Evolutionary conservation across 1,140 invertebrate genomes (phyloP), one percentile per base, ranked within the genome.

Genomic region (Bactericera cockerelli): DNA sequence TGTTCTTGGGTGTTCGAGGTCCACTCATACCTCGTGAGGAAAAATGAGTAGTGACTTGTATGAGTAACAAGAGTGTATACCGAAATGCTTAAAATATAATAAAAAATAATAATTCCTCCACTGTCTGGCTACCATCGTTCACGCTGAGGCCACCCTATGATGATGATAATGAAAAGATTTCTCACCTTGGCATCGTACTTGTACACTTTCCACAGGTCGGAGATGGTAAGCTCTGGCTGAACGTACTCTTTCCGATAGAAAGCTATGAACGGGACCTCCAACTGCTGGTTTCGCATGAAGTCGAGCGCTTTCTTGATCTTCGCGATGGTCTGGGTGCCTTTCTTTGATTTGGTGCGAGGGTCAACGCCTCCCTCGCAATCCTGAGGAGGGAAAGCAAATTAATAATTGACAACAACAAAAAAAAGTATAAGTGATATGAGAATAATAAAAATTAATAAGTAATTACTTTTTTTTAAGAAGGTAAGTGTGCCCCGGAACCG

Each of bases 201-300:
- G 70, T 95, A 99, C 1, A 99, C 86, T 69, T 88, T 91, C 96
- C 96, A 99, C 1, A 99, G 72, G 70, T 98, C 95, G 67, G 93
- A 92, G 21, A 98, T 93, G 59, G 85, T 91, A 10, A 99, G 71
- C 66, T 97, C 93, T 0, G 93, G 91, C 66, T 92, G 83, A 0
- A 98, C 90, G 69, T 98, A 95, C 71, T 99, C 97, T 73, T 99
- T 99, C 24, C 96, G 79, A 68, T 99, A 99, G 70, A 97, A 98
- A 0, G 93, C 90, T 65, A 99, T 99, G 68, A 99, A 99, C 1
- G 96, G 93, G 24, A 98, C 93, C 75, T 98, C 94, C 65, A 93
- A 78, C 31, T 89, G 82, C 65, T 95, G 87, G 73, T 96, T 97
- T 14, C 95, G 74, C 80, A 99, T 97, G 67, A 97, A 97, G 63